phyloP scores from a whole-genome alignment of 2,797 vertebrate species.

The Galaxias olidus region DNA sequence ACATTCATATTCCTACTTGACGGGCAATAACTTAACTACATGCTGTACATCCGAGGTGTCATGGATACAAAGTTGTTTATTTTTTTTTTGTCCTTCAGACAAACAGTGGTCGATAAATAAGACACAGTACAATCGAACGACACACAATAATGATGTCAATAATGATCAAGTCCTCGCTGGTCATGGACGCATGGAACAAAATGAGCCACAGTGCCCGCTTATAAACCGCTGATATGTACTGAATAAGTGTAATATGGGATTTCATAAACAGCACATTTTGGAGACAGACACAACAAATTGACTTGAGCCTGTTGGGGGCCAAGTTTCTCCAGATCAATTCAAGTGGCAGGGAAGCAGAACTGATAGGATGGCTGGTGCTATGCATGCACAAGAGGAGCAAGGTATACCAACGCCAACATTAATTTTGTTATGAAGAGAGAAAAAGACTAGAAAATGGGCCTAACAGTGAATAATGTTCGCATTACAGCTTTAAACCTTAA shows the following conservation, averaged over 20 bases:
- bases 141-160: not conserved
- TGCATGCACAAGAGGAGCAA: constrained; percentile 28
- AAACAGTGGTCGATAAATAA: constrained; percentile 55
- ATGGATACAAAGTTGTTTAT: constrained; percentile 69
- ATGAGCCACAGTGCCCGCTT: too few relatives aligned
- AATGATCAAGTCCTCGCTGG: not conserved
- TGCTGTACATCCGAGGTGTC: constrained; percentile 17
- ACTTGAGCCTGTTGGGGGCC: constrained; percentile 5
- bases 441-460: too few relatives aligned
- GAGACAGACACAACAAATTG: constrained; percentile 17
- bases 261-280: not conserved
- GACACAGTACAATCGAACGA: not conserved
- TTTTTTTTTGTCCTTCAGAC: constrained; percentile 56
- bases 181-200: constrained; percentile 11
- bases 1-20: too few relatives aligned
- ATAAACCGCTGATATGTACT: too few relatives aligned
- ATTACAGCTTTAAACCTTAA: too few relatives aligned
- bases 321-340: constrained; percentile 6
- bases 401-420: constrained; percentile 16
- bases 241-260: not conserved
- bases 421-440: constrained; percentile 2
- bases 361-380: constrained; percentile 23
- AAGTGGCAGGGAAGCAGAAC: constrained; percentile 33
- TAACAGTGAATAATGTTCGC: too few relatives aligned
- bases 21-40: too few relatives aligned